Evolutionary conservation across 2,797 vertebrate species (phyloP), one percentile per base, ranked within the genome.

Genomic region (Halcyon chelicuti): DNA sequence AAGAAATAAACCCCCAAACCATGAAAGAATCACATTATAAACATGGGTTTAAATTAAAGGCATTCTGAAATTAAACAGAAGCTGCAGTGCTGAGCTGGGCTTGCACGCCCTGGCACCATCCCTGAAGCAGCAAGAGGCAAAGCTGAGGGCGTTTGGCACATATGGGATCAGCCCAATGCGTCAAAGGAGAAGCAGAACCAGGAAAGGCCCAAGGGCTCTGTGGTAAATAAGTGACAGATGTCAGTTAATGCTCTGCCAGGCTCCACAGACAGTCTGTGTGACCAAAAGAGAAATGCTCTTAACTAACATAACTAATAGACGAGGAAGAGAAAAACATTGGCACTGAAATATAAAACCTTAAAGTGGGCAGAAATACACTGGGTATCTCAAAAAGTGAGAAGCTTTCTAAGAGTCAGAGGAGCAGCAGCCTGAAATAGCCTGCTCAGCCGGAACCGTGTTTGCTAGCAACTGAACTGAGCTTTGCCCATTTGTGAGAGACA

Each of bases 141-240:
- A 35, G 35, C 58, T 68, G 42, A 20, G 28, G 44, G 23, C 1
- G 2, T 51, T 63, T 73, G 74, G 54, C 35, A 49, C 42, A 12
- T 0, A 14, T 0, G 0, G 20, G 42, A 18, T 12, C 6, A 18
- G 23, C 21, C 16, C 4, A 17, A 12, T 16, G 52, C 13, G 65
- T 33, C 63, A 10, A 22, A 37, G 71, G 39, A 61, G 28, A 68
- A 39, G 62, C 51, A 68, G 51, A 61, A 54, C 14, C 21, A 63
- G 60, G 63, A 62, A 37, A 15, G 29, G 26, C 23, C 21, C 61
- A 39, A 23, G 61, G 52, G 47, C 22, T 51, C 5, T 5, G 22
- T 13, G 35, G 35, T 8, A 49, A 18, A 1, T 12, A 49, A 90
- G 42, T 29, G 51, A 85, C 57, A 85, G 77, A 42, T 1, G 2